Conservation (phyloP, 2,797 vertebrate genomes). For the Eulemur rubriventer region DNA sequence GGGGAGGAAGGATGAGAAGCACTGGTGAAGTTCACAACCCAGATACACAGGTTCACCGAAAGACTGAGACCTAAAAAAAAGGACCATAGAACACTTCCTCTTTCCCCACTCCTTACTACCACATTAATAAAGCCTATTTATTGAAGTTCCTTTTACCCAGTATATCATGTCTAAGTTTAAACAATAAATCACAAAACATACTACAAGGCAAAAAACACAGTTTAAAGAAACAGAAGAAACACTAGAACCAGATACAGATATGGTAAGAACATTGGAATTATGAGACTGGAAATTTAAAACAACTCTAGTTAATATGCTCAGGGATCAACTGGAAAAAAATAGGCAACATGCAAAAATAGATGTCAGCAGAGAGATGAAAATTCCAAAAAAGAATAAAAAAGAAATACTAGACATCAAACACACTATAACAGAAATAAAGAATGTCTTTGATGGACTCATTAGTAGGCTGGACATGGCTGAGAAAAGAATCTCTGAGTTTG, state of each 20-base stretch:
- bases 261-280: background rate
- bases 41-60: background rate
- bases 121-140: background rate
- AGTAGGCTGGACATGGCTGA: background rate
- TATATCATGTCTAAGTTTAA: background rate
- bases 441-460: background rate
- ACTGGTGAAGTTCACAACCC: background rate
- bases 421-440: background rate
- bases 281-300: background rate
- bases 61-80: background rate
- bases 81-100: background rate
- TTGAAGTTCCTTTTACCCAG: background rate
- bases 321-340: background rate
- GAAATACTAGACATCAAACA: background rate
- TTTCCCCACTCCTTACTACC: background rate
- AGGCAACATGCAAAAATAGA: background rate
- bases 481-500: background rate
- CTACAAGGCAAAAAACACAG: background rate
- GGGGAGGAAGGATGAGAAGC: background rate
- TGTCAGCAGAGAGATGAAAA: background rate
- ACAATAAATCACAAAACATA: background rate
- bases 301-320: background rate
- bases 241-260: background rate
- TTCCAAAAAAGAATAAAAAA: slow-evolving; percentile 2
- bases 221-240: background rate